Conservation (phyloP, 1,140 invertebrate genomes). For the Diorhabda carinulata region DNA sequence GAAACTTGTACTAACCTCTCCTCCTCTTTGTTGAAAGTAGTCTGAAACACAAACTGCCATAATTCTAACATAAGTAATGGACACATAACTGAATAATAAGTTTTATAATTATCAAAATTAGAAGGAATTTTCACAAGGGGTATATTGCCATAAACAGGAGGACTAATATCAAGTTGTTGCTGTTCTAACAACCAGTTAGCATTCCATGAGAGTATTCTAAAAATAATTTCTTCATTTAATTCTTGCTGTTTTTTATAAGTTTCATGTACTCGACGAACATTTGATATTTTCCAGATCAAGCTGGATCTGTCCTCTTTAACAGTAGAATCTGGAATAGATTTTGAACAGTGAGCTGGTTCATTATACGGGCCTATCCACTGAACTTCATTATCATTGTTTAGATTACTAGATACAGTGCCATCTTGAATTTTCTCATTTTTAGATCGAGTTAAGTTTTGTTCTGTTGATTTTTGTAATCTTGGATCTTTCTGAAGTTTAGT, state of each 20-base stretch:
- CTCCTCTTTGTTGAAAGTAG: conserved; percentile 8
- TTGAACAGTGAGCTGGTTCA: not conserved
- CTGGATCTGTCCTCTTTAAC: conserved; percentile 6
- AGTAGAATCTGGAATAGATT: conserved; percentile 4
- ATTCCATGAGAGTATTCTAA: conserved; percentile 23
- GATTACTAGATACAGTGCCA: conserved; percentile 7
- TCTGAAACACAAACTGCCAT: conserved; percentile 16
- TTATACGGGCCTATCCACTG: not conserved
- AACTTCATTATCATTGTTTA: conserved; percentile 4
- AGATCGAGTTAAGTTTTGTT: not conserved
- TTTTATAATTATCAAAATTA: conserved; percentile 17
- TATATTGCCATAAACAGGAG: conserved; percentile 22
- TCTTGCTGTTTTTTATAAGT: too few species aligned
- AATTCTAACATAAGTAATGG: conserved; percentile 10
- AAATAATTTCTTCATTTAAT: too few species aligned
- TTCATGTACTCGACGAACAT: too few species aligned
- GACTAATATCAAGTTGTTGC: conserved; percentile 18
- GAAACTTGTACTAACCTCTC: conserved; percentile 10
- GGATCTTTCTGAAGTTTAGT: conserved; percentile 4
- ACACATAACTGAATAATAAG: not conserved
- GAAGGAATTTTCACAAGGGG: conserved; percentile 19
- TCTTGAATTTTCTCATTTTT: conserved; percentile 9
- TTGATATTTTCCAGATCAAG: conserved; percentile 6
- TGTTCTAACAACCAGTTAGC: conserved; percentile 30
- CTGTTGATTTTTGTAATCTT: not conserved